A percentile compares a stretch with the other conserved stretches of the same genome.
These are phyloP conservation scores for Metacarcinus magister DNA, from an alignment of 2,888 invertebrate genomes.

Conservation along the genomic window DNA sequence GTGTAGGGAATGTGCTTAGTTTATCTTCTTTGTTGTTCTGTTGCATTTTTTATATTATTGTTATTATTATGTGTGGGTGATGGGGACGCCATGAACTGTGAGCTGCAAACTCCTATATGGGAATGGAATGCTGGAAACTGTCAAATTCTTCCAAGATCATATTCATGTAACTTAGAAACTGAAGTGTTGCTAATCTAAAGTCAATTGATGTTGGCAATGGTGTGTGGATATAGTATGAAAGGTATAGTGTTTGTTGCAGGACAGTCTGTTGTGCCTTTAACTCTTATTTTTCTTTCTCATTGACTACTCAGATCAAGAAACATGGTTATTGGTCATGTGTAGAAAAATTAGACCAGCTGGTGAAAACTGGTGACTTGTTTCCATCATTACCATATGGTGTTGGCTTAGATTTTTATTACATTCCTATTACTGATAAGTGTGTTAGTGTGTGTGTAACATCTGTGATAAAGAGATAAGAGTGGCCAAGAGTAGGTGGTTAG, in stretches of 20 bases:
- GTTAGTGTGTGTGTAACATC: constrained; percentile 22
- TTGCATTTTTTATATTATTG: not conserved
- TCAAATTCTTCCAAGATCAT: not conserved
- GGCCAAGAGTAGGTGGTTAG: not conserved
- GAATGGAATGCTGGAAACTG: not conserved
- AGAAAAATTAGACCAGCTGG: too few relatives aligned
- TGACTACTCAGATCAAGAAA: not conserved
- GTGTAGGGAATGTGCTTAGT: not conserved
- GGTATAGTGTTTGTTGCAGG: not conserved
- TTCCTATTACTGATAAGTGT: constrained; percentile 1
- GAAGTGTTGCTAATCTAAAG: not conserved
- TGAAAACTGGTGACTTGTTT: too few relatives aligned
- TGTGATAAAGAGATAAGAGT: constrained; percentile 28
- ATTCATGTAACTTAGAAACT: not conserved
- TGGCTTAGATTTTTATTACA: not conserved
- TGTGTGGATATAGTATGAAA: not conserved
- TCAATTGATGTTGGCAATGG: not conserved
- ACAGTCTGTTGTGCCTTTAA: not conserved
- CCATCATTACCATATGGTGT: not conserved
- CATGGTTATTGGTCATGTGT: too few relatives aligned
- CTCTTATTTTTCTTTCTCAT: not conserved
- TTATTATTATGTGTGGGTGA: not conserved
- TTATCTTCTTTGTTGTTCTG: not conserved
- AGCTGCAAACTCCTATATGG: not conserved
- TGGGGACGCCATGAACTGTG: not conserved